Conservation (phyloP, 2,888 invertebrate genomes). For the Aricia artaxerxes region DNA sequence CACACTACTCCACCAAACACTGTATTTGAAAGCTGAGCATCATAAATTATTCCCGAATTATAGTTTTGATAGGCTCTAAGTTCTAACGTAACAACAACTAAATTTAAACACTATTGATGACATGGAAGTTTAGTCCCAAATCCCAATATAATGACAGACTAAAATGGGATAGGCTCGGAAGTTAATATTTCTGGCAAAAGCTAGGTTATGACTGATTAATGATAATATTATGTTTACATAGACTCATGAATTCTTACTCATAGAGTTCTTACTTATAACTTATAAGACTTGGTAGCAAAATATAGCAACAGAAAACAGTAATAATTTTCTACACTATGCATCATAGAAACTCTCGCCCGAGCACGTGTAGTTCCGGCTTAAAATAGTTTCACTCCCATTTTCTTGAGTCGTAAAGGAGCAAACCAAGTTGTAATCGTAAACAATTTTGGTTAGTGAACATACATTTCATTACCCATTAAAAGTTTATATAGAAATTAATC, state of each 20-base stretch:
- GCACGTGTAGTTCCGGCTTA: conserved; percentile 27
- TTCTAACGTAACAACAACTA: no score
- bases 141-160: no score
- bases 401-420: conserved; percentile 31
- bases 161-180: not conserved
- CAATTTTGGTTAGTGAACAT: conserved; percentile 27
- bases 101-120: no score
- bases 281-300: not conserved
- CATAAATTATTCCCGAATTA: not conserved
- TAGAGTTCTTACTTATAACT: not conserved
- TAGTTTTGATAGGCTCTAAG: no score
- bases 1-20: no score
- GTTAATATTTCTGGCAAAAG: not conserved
- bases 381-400: conserved; percentile 31
- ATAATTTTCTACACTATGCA: not conserved
- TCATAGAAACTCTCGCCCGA: conserved; percentile 14
- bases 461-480: not conserved
- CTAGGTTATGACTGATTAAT: not conserved
- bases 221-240: not conserved
- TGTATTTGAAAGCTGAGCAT: not conserved
- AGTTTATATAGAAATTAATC: not conserved
- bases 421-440: conserved; percentile 25
- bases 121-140: no score
- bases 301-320: not conserved
- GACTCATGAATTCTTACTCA: no score